These are phyloP conservation scores for Odontamblyopus lacepedii DNA, from an alignment of 2,797 vertebrate genomes.

Conservation along the genomic window DNA sequence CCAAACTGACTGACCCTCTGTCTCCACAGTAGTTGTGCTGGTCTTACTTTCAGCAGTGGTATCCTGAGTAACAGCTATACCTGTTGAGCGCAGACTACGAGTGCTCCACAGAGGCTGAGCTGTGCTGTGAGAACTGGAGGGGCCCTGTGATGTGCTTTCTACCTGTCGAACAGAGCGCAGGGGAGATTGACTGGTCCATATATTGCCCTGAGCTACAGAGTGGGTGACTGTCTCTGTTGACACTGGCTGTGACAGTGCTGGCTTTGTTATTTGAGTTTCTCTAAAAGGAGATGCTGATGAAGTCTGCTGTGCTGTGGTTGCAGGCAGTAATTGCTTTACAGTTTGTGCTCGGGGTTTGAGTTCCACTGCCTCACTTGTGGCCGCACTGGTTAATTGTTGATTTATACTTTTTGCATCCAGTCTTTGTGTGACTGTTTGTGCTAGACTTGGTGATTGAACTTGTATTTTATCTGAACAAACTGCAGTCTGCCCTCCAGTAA, in stretches of 20 bases:
- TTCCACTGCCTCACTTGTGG: slow-evolving; percentile 29
- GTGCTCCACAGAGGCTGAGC: slow-evolving; percentile 43
- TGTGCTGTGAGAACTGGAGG: slow-evolving; percentile 45
- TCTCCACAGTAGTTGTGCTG: slow-evolving; percentile 25
- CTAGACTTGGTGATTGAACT: slow-evolving; percentile 24
- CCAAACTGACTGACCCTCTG: slow-evolving; percentile 30
- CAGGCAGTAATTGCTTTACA: slow-evolving; percentile 28
- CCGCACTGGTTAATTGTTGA: slow-evolving; percentile 19
- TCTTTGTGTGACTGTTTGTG: slow-evolving; percentile 31
- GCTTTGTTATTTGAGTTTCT: slow-evolving; percentile 46
- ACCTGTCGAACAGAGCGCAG: slow-evolving; percentile 25
- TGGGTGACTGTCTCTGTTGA: slow-evolving; percentile 33
- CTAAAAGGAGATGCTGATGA: slow-evolving; percentile 14
- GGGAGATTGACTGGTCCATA: slow-evolving; percentile 35
- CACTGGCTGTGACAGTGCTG: slow-evolving; percentile 27
- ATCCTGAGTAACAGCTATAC: slow-evolving; percentile 13
- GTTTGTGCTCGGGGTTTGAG: slow-evolving; percentile 33
- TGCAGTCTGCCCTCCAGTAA: slow-evolving; percentile 51
- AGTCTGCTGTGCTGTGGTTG: slow-evolving; percentile 38
- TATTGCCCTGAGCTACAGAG: slow-evolving; percentile 19
- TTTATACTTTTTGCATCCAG: slow-evolving; percentile 21
- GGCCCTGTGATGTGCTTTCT: slow-evolving; percentile 35
- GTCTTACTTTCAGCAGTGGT: slow-evolving; percentile 30
- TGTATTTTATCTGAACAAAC: slow-evolving; percentile 50
- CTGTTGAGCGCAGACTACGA: slow-evolving; percentile 25